Evolutionary conservation across 2,797 vertebrate species (phyloP).

Genomic region (Carapus acus): DNA sequence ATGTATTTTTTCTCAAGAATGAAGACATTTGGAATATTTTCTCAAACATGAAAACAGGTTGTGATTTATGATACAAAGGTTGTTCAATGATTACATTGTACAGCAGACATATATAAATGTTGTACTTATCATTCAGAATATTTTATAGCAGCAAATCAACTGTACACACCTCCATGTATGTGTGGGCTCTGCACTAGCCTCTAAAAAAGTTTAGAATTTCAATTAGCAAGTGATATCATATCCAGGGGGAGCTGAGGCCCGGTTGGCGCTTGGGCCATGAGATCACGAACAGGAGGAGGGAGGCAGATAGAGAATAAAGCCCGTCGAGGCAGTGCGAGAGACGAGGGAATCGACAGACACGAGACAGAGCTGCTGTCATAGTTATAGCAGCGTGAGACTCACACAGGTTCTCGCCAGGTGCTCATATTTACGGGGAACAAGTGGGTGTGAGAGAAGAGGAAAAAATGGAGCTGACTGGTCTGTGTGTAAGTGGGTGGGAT

Average conservation of each 20-base stretch:
- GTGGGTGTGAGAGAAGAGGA: background rate
- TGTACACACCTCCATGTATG: background rate
- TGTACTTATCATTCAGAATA: background rate
- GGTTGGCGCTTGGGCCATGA: conserved; percentile 6
- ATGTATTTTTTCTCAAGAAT: too few species aligned
- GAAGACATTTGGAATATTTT: too few species aligned
- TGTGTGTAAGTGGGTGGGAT: conserved; percentile 11
- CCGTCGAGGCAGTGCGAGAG: too few species aligned
- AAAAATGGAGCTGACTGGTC: conserved; percentile 34
- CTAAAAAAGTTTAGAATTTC: conserved; percentile 26
- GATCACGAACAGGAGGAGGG: conserved; percentile 24
- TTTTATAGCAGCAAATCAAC: background rate
- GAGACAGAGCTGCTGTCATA: conserved; percentile 11
- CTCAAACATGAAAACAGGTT: too few species aligned
- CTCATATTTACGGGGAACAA: background rate
- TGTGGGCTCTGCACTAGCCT: background rate
- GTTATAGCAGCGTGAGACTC: conserved; percentile 24
- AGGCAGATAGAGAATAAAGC: too few species aligned
- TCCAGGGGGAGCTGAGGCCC: conserved; percentile 31
- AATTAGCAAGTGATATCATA: conserved; percentile 33
- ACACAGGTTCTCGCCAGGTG: background rate
- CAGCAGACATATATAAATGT: too few species aligned
- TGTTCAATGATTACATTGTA: too few species aligned
- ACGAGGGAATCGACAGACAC: background rate
- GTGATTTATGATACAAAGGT: too few species aligned